These are phyloP conservation scores for Holacanthus passer DNA, from an alignment of 2,113 vertebrate species.

Conservation along the genomic window DNA sequence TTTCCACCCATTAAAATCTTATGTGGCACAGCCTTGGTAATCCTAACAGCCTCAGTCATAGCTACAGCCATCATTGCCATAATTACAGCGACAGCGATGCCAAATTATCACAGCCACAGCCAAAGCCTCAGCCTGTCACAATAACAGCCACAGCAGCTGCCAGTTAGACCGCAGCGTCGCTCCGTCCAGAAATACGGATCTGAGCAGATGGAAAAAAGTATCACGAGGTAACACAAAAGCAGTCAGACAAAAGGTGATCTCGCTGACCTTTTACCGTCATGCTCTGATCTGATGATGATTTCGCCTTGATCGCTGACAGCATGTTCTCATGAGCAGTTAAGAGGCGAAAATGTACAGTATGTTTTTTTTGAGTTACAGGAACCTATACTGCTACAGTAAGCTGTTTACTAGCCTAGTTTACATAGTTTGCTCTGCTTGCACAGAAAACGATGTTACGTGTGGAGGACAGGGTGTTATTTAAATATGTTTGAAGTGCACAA, in stretches of 20 bases:
- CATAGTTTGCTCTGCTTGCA: conserved; percentile 10
- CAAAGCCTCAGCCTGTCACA: neutral
- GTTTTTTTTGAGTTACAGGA: neutral
- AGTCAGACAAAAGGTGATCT: neutral
- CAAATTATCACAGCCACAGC: neutral
- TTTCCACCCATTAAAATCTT: neutral
- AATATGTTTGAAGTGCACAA: conserved; percentile 40
- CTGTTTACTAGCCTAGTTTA: conserved; percentile 18
- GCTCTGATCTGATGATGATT: neutral
- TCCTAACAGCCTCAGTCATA: neutral
- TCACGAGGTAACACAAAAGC: neutral
- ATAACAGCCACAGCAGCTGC: neutral
- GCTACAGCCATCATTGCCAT: neutral
- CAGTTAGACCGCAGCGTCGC: neutral
- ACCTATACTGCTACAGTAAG: conserved; percentile 9
- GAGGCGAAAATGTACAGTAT: neutral
- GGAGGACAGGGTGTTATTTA: conserved; percentile 29
- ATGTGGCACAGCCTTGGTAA: neutral
- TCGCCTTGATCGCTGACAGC: neutral
- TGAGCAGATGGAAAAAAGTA: too few species aligned
- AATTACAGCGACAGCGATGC: neutral
- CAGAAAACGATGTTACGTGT: conserved; percentile 23
- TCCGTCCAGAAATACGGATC: too few species aligned
- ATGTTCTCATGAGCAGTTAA: neutral
- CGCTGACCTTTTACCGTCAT: neutral